Base-by-base conservation (phyloP, 2,113 vertebrate species). In the Sebastes fasciatus region DNA sequence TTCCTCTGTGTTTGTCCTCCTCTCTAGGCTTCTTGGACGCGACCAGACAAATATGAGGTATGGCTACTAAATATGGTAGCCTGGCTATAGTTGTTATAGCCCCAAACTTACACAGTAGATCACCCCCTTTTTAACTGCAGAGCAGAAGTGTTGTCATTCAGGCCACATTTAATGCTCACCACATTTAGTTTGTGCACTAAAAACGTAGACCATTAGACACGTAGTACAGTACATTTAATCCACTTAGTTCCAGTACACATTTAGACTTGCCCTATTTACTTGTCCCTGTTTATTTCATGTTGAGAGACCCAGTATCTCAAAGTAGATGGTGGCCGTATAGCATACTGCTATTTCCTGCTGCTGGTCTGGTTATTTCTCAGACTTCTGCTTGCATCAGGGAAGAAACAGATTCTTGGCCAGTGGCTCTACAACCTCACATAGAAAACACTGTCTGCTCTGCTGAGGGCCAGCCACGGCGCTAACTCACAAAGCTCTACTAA, bases 21-120 rank as follows among this genome's bases (percentile, higher is more conserved):
- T 96, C 92, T 97, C 94, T 95, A 99, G 98, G 98, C 97, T 94
- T 99, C 98, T 85, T 99, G 98, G 98, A 99, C 98, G 91, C 97
- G 98, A 94, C 97, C 97, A 87, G 97, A 98, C 96, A 98, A 96
- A 93, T 97, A 98, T 92, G 97, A 99, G 98, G 98, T 99, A 99
- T 96, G 94, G 96, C 96, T 95, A 92, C 94, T 95, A 94, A 94
- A 94, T 55, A 88, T 4, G 75, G 93, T 98, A 97, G 96, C 95
- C 95, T 92, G 90, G 77, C 67, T 91, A 57, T 96, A 93, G 91
- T 51, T 48, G 74, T 71, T 58, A 26, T 76, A 85, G 74, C 76
- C 74, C 34, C 77, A 73, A 12, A 82, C 84, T 84, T 67, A 80
- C 79, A 91, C 84, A 13, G 26, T 91, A 95, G 92, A 88, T 13